Conservation (phyloP, 1,140 invertebrate species). For the Drosophila guanche region DNA sequence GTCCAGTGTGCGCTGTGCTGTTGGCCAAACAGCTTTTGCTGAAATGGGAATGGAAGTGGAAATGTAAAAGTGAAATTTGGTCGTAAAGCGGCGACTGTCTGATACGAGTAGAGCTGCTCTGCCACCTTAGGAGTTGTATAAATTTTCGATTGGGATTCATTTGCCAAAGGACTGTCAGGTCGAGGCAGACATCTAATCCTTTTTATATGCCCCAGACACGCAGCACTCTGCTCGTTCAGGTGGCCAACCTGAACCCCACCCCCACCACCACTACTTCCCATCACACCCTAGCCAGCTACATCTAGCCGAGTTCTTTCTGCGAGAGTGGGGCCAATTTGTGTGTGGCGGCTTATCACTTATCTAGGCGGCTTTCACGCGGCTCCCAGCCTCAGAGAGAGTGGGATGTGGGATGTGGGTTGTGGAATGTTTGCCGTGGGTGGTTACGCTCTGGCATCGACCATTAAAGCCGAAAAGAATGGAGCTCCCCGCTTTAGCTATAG, state of each 20-base stretch:
- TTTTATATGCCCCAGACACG: constrained; percentile 48
- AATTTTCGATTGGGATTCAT: constrained; percentile 32
- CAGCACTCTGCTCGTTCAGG: constrained; percentile 1
- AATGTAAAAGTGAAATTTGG: background rate
- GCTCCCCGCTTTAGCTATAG: background rate
- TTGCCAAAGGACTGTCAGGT: constrained; percentile 22
- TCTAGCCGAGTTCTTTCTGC: no score
- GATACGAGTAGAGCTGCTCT: constrained; percentile 11
- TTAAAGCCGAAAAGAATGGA: constrained; percentile 32
- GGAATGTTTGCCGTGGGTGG: constrained; percentile 9
- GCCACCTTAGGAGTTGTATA: no score
- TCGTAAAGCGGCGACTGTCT: constrained; percentile 6
- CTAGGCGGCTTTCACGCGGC: constrained; percentile 38
- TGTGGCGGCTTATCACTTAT: constrained; percentile 77
- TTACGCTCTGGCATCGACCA: constrained; percentile 45
- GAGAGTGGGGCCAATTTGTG: constrained; percentile 59
- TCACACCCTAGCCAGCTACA: no score
- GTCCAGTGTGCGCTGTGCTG: background rate
- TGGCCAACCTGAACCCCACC: no score
- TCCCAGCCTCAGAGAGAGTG: background rate
- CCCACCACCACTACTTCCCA: no score
- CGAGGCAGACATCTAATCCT: constrained; percentile 45
- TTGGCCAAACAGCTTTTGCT: constrained; percentile 9
- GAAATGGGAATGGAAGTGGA: background rate
- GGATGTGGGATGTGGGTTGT: background rate